phyloP scores from a whole-genome alignment of 2,888 invertebrate genomes.

The Danaus chrysippus region DNA sequence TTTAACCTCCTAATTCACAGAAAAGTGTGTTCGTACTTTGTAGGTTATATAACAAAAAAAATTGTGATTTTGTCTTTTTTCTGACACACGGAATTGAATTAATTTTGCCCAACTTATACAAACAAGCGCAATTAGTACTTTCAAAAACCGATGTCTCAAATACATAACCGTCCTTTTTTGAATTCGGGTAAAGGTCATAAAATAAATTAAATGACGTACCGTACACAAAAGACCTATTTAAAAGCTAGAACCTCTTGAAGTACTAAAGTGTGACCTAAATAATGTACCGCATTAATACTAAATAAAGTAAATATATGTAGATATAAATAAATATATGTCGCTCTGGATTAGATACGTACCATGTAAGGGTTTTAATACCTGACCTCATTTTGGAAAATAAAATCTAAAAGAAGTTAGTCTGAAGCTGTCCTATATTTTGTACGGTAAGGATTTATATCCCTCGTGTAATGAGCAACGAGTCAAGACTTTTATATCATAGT shows the following conservation, averaged over 20 bases:
- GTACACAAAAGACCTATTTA: no score
- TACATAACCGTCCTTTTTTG: no score
- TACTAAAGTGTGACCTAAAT: conserved; percentile 30
- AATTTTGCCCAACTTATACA: no score
- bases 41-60: no score
- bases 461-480: neutral
- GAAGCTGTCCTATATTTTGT: conserved; percentile 19
- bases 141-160: no score
- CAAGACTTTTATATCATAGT: neutral
- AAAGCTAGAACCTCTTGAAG: conserved; percentile 8
- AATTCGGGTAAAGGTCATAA: no score
- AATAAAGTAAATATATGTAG: neutral
- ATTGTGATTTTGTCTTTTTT: no score
- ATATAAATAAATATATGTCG: conserved; percentile 13
- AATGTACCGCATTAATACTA: conserved; percentile 18
- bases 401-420: conserved; percentile 21
- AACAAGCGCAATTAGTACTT: no score
- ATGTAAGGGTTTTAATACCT: conserved; percentile 14
- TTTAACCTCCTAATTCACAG: no score
- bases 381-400: conserved; percentile 19
- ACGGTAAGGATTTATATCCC: conserved; percentile 20
- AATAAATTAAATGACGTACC: no score
- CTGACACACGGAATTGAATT: no score
- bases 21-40: no score
- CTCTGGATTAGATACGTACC: conserved; percentile 19